Evolutionary conservation across 1,140 invertebrate species (phyloP).

Genomic region (Papilio helenus): DNA sequence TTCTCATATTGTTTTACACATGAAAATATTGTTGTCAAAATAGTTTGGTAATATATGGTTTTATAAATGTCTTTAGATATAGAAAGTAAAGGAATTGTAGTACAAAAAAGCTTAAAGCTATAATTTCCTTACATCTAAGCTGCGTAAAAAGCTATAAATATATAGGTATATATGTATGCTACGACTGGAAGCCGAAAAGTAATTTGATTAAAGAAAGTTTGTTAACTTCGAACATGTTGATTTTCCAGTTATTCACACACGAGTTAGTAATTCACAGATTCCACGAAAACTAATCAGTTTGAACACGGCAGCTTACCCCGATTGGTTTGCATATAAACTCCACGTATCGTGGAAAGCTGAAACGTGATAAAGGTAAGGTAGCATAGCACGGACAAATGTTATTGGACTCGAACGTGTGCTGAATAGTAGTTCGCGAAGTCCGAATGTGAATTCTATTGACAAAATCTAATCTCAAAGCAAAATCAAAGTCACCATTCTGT

Average conservation of each 20-base stretch:
- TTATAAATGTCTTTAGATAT: too few relatives aligned
- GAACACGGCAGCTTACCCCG: neutral
- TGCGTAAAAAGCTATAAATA: neutral
- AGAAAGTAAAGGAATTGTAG: too few relatives aligned
- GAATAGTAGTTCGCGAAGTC: neutral
- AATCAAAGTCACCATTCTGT: neutral
- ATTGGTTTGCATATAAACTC: neutral
- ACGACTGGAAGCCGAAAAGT: neutral
- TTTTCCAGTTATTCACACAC: neutral
- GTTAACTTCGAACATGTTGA: neutral
- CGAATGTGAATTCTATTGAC: neutral
- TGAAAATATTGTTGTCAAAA: too few relatives aligned
- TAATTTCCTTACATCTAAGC: too few relatives aligned
- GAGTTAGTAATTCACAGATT: slow-evolving; percentile 3
- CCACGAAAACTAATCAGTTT: neutral
- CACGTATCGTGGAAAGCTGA: neutral
- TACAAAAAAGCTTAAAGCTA: too few relatives aligned
- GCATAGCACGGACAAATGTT: neutral
- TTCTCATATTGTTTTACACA: too few relatives aligned
- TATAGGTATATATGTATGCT: neutral
- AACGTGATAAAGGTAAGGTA: slow-evolving; percentile 6
- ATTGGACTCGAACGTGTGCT: neutral
- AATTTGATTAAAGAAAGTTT: neutral
- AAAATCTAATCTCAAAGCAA: slow-evolving; percentile 16
- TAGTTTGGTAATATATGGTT: too few relatives aligned